Evolutionary conservation across 2,797 vertebrate genomes (phyloP).

Genomic region (Ateles fusciceps): DNA sequence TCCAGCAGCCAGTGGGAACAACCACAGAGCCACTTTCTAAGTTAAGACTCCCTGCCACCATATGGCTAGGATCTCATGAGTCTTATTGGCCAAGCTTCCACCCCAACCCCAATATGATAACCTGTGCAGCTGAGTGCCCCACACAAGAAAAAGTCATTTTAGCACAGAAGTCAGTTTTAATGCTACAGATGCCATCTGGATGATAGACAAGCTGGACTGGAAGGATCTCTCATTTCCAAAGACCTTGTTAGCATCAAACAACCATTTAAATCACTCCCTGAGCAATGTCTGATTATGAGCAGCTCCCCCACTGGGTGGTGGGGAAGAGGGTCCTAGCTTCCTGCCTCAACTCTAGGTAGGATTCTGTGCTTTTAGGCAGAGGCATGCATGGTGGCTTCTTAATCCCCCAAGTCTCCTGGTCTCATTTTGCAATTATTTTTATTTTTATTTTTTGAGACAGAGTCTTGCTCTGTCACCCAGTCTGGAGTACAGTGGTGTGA

Average conservation of each 20-base stretch:
- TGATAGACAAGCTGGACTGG: background rate
- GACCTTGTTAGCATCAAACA: background rate
- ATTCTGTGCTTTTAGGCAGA: background rate
- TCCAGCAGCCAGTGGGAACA: background rate
- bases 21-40: background rate
- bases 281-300: background rate
- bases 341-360: background rate
- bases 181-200: background rate
- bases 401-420: background rate
- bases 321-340: background rate
- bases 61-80: background rate
- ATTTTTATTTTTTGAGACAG: too few species aligned
- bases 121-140: background rate
- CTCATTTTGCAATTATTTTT: background rate
- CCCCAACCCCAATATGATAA: background rate
- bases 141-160: background rate
- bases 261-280: background rate
- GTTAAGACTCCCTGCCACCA: background rate
- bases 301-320: background rate
- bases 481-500: too few species aligned
- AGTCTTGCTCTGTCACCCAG: too few species aligned
- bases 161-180: background rate
- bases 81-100: background rate
- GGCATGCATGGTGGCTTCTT: background rate
- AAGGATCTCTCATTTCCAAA: background rate